phyloP scores from a whole-genome alignment of 2,797 vertebrate species.

The Acrocephalus scirpaceus region DNA sequence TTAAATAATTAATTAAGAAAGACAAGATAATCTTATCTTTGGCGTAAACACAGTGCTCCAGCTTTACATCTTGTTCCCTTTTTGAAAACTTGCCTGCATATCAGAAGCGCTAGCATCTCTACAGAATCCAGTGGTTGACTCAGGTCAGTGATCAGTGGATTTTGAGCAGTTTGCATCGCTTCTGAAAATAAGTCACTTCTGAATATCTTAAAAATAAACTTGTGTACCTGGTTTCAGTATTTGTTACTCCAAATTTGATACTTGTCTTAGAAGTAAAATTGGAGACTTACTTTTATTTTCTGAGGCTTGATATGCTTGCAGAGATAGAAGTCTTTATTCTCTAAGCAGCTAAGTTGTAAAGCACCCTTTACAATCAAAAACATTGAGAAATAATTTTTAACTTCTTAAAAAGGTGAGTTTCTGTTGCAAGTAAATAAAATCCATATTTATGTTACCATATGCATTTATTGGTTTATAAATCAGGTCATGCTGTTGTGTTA shows the following conservation, averaged over 20 bases:
- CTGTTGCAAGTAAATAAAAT: not conserved
- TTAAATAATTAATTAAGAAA: not conserved
- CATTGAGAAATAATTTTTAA: not conserved
- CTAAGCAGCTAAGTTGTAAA: not conserved
- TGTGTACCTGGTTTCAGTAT: not conserved
- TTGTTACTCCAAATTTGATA: not conserved
- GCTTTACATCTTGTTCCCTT: not conserved
- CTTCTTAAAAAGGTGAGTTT: not conserved
- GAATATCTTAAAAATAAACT: not conserved
- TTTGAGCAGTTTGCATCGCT: not conserved
- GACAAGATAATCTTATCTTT: not conserved
- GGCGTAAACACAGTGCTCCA: not conserved
- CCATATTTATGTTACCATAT: not conserved
- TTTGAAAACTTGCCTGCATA: not conserved
- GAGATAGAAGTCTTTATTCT: not conserved
- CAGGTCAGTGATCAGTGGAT: not conserved
- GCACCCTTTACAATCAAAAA: not conserved
- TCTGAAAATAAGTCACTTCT: not conserved
- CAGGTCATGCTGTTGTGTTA: not conserved
- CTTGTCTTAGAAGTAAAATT: not conserved
- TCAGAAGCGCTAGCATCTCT: not conserved
- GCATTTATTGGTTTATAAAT: not conserved
- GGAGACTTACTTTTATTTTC: not conserved
- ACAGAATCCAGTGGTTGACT: not conserved
- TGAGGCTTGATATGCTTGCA: not conserved